Base-by-base conservation (phyloP, 2,113 vertebrate species). In the Lepus americanus region DNA sequence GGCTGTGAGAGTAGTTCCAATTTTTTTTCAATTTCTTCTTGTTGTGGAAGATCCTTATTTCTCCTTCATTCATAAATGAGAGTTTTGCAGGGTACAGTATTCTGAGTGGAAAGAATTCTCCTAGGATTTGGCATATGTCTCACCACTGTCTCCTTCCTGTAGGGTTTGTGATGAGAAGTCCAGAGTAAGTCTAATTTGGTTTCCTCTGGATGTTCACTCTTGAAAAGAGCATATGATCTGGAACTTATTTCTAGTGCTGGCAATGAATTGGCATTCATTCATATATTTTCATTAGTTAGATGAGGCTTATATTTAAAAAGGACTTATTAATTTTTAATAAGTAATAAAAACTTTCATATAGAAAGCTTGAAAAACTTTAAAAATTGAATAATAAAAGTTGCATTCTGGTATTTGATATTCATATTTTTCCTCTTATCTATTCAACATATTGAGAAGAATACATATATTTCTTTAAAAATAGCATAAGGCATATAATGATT, bases 351-450 rank as follows among this genome's bases (percentile, higher is more conserved):
- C 2, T 29, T 85, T 69, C 20, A 39, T 39, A 44, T 25, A 27
- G 61, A 85, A 81, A 90, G 27, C 4, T 63, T 79, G 55, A 12
- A 61, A 81, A 92, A 67, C 9, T 88, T 80, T 72, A 36, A 39
- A 90, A 77, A 85, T 51, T 55, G 87, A 95, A 63, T 31, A 63
- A 67, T 59, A n/a, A 81, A 77, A 73, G 3, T 63, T 95, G n/a
- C 27, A 36, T 82, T 55, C 51, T 86, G 29, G 49, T 64, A 79
- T 74, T 94, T 81, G 25, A 10, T 80, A 69, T 94, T 89, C 66
- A 78, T 74, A 64, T 88, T 90, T 92, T 9, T 10, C 63, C 19
- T 1, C 74, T 78, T 22, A 53, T 33, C 73, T 94, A 2, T 78
- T 55, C 89, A 83, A 3, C 13, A 19, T 79, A 16, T 81, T 7